phyloP scores from a whole-genome alignment of 2,113 vertebrate species.

The Burhinus oedicnemus region DNA sequence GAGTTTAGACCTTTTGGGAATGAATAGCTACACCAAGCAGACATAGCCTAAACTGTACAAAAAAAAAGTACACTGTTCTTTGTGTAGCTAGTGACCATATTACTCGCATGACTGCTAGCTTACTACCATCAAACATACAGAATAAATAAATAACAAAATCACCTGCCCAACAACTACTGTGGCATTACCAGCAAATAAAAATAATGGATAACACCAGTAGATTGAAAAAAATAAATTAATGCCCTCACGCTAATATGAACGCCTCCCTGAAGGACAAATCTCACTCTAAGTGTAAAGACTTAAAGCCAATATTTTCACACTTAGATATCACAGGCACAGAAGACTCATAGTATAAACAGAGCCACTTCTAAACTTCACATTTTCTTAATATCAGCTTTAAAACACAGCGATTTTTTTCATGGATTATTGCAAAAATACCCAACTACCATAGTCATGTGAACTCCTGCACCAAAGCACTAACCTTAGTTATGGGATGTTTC shows the following conservation, averaged over 20 bases:
- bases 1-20: neutral
- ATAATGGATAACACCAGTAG: neutral
- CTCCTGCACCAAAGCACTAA: neutral
- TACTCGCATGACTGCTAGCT: neutral
- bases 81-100: neutral
- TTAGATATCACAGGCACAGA: neutral
- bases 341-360: neutral
- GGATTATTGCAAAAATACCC: neutral
- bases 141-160: neutral
- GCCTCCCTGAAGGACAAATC: neutral
- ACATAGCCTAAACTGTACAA: neutral
- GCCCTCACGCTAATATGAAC: neutral
- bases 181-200: neutral
- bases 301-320: neutral
- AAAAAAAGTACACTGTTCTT: neutral
- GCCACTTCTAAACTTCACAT: neutral
- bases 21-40: neutral
- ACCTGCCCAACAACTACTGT: neutral
- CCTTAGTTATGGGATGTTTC: neutral
- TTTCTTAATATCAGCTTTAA: neutral
- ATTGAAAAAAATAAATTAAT: neutral
- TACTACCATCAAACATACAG: neutral
- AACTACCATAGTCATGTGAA: neutral
- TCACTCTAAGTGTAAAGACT: neutral
- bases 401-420: neutral